Evolutionary conservation across 2,797 vertebrate species (phyloP), one percentile per base, ranked within the genome.

Genomic region (Gallinago stenura): DNA sequence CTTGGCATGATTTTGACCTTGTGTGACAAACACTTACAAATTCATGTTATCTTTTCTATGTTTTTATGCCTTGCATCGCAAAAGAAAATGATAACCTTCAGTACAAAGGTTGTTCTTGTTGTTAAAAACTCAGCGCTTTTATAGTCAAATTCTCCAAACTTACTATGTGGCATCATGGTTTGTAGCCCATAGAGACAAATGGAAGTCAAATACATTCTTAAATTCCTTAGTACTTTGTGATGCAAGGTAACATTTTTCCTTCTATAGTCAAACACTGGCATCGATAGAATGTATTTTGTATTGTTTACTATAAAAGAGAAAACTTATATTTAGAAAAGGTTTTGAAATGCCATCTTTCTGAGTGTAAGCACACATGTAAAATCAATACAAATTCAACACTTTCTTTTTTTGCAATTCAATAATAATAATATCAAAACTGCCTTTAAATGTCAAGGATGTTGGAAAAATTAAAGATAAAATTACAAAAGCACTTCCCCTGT

Each of bases 401-500:
- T 37, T 86, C 26, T 95, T 96, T 94, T 89, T 93, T 89, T 94
- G 85, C 51, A 87, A 93, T 93, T 96, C 95, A 95, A 87, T 97
- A 96, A 94, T 85, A 96, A 96, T 94, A 97, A 96, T 96, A 95
- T 97, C 97, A 96, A 97, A 97, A 97, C 78, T 20, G 8, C 91
- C 93, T 96, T 97, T 91, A 97, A 97, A 97, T 97, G 96, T 96
- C 97, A 97, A 97, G 72, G 87, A 97, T 97, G 83, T 87, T 95
- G 91, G 68, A 96, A 95, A 97, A 97, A 97, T 95, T 97, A 96
- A 97, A 97, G 90, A 96, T 80, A 97, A 97, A 97, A 97, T 97
- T 95, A 96, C 66, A 90, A 85, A 79, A 93, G 85, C 85, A 31
- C 71, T 97, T 97, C 75, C 77, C 70, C 64, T 81, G 82, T 97